Evolutionary conservation across 1,140 invertebrate genomes (phyloP).

Genomic region (Stenopsyche tienmushanensis): DNA sequence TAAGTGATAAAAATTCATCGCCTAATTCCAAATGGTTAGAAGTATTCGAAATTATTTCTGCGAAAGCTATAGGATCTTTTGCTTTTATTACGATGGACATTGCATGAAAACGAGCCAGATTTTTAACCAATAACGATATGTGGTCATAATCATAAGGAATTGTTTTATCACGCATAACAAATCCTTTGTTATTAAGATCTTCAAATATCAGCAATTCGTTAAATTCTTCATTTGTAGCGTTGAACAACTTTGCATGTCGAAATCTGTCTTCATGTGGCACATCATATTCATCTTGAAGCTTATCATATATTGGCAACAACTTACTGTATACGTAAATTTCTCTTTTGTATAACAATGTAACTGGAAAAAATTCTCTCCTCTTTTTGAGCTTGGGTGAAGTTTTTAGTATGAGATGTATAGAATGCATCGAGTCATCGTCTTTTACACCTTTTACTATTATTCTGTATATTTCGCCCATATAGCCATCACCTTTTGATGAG

Average conservation of each 20-base stretch:
- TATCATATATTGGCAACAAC: not conserved
- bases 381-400: not conserved
- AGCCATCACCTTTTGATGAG: conserved; percentile 28
- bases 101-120: conserved; percentile 48
- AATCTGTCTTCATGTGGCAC: conserved; percentile 15
- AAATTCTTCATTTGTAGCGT: conserved; percentile 43
- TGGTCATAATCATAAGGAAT: conserved; percentile 46
- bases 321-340: not conserved
- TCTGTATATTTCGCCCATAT: conserved; percentile 21
- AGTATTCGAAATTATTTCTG: not conserved
- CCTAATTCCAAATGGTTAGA: not conserved
- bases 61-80: conserved; percentile 36
- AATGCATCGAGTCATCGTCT: not conserved
- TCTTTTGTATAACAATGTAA: not conserved
- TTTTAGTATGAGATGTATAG: not conserved
- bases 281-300: not conserved
- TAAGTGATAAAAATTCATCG: not conserved
- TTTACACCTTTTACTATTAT: not conserved
- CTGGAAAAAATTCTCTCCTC: not conserved
- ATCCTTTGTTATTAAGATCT: conserved; percentile 53
- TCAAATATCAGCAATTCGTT: conserved; percentile 57
- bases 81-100: conserved; percentile 45
- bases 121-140: conserved; percentile 43
- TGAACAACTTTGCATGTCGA: conserved; percentile 45
- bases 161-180: conserved; percentile 50